Conservation (phyloP, 2,797 vertebrate species). For the Catostomus latipinnis region DNA sequence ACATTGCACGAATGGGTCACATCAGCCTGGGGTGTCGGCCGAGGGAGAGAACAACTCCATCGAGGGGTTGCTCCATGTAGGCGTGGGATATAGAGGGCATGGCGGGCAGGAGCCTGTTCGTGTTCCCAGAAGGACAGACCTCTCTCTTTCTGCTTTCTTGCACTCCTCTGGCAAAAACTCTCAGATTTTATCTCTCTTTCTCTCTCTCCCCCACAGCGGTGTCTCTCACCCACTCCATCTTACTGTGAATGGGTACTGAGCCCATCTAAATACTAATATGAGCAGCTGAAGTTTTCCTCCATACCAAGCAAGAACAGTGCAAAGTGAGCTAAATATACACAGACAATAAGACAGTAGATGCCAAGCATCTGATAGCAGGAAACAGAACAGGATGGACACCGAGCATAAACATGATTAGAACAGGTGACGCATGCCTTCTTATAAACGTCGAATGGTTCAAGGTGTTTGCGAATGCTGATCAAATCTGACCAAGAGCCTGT, state of each 20-base stretch:
- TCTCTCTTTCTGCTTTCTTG: slow-evolving; percentile 33
- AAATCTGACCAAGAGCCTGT: not conserved
- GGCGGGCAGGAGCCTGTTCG: slow-evolving; percentile 52
- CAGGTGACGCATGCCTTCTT: slow-evolving; percentile 29
- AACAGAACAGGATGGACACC: slow-evolving; percentile 11
- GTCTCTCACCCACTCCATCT: slow-evolving; percentile 14
- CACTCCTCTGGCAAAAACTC: slow-evolving; percentile 52
- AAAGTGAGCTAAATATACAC: slow-evolving; percentile 40
- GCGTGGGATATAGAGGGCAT: slow-evolving; percentile 58
- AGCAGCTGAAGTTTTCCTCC: slow-evolving; percentile 20
- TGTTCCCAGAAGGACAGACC: slow-evolving; percentile 34
- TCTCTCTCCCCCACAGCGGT: not conserved
- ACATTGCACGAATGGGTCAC: slow-evolving; percentile 27
- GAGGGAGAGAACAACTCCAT: slow-evolving; percentile 7
- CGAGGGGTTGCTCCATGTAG: slow-evolving; percentile 17
- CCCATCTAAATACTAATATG: slow-evolving; percentile 62
- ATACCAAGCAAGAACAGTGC: slow-evolving; percentile 36
- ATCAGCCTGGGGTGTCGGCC: slow-evolving; percentile 29
- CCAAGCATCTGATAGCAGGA: slow-evolving; percentile 28
- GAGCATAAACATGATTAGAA: slow-evolving; percentile 34
- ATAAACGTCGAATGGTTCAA: slow-evolving; percentile 13
- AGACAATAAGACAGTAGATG: slow-evolving; percentile 29
- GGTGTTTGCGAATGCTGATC: slow-evolving; percentile 24
- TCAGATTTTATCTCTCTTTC: slow-evolving; percentile 48
- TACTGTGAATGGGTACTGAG: slow-evolving; percentile 44